phyloP scores from a whole-genome alignment of 1,140 invertebrate genomes.

The Zaprionus nigranus region DNA sequence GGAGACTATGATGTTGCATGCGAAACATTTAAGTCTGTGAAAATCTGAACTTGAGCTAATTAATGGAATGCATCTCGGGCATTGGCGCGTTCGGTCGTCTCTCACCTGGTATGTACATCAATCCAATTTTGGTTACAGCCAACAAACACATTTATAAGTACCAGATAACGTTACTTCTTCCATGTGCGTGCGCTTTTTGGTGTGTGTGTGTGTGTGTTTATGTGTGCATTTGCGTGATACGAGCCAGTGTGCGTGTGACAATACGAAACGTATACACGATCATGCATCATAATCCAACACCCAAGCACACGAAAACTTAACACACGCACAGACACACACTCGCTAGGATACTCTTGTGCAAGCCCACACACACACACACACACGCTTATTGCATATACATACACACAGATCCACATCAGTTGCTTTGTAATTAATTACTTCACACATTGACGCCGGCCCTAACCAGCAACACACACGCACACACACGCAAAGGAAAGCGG shows the following conservation, averaged over 20 bases:
- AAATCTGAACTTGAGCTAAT: conserved; percentile 31
- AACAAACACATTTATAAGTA: conserved; percentile 33
- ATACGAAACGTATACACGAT: conserved; percentile 64
- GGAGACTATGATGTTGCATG: neutral
- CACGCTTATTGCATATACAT: conserved; percentile 18
- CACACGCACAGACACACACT: conserved; percentile 43
- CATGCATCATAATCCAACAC: conserved; percentile 81
- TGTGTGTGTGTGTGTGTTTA: conserved; percentile 28
- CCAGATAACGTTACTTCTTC: conserved; percentile 52
- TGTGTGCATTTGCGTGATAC: conserved; percentile 15
- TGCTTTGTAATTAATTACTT: conserved; percentile 83
- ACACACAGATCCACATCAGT: conserved; percentile 76
- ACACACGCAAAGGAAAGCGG: conserved; percentile 41
- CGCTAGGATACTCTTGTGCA: conserved; percentile 19
- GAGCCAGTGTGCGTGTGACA: conserved; percentile 65
- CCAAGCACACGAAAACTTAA: conserved; percentile 51
- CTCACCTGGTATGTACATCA: conserved; percentile 74
- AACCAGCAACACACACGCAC: conserved; percentile 39
- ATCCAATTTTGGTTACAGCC: conserved; percentile 63
- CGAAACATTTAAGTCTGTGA: neutral
- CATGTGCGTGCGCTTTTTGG: conserved; percentile 15
- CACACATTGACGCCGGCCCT: conserved; percentile 78
- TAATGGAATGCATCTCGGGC: conserved; percentile 55
- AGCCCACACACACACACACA: conserved; percentile 18
- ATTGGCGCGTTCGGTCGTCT: conserved; percentile 28